A percentile compares a stretch with the other conserved stretches of the same genome.
Evolutionary conservation across 2,113 vertebrate genomes (phyloP).

Genomic region (Atractosteus spatula): DNA sequence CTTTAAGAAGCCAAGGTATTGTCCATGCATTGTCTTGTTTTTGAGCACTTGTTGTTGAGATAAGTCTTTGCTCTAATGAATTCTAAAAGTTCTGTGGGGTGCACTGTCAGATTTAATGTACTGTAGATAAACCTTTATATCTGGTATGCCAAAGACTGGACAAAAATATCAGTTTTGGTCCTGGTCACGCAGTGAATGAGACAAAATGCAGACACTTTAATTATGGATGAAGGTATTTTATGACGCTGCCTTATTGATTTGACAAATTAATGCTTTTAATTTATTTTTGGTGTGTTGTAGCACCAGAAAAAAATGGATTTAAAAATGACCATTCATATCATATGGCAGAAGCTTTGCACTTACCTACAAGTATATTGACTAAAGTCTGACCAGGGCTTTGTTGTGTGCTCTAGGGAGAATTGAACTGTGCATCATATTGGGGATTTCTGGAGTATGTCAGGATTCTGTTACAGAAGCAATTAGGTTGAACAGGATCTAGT

Average conservation of each 20-base stretch:
- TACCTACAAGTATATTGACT: constrained; percentile 23
- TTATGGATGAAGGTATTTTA: constrained; percentile 37
- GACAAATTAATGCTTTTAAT: constrained; percentile 22
- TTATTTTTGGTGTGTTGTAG: constrained; percentile 8
- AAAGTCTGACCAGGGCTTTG: constrained; percentile 23
- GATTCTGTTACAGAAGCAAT: constrained; percentile 45
- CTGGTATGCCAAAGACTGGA: neutral
- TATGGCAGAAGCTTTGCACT: constrained; percentile 20
- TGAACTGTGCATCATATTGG: constrained; percentile 19
- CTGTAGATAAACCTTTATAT: neutral
- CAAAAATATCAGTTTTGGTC: neutral
- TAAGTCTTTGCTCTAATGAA: too few species aligned
- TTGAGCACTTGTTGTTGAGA: too few species aligned
- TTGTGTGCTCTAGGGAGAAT: constrained; percentile 22
- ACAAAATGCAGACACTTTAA: constrained; percentile 28
- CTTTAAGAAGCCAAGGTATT: too few species aligned
- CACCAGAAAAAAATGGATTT: neutral
- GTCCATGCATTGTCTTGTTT: too few species aligned
- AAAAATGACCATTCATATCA: constrained; percentile 6
- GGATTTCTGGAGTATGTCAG: constrained; percentile 20
- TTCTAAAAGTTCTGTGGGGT: too few species aligned
- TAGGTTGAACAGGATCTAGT: constrained; percentile 39
- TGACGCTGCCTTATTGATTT: constrained; percentile 29
- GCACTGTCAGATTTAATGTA: too few species aligned
- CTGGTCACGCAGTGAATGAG: constrained; percentile 9